phyloP scores from a whole-genome alignment of 2,113 vertebrate genomes.

The Hippocampus mohnikei region DNA sequence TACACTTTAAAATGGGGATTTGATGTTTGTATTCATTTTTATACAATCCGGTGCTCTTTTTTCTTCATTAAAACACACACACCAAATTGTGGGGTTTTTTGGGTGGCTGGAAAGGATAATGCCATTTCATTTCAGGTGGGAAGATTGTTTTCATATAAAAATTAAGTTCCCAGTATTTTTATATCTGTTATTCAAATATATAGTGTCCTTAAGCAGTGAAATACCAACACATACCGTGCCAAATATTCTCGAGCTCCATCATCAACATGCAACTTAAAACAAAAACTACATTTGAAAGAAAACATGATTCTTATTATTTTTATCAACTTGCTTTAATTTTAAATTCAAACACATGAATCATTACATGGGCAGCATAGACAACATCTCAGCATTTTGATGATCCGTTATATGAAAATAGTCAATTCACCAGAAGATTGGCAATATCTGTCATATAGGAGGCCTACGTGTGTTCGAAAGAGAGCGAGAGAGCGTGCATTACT shows the following conservation, averaged over 20 bases:
- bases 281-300: background rate
- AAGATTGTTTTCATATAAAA: too few relatives aligned
- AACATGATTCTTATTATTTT: background rate
- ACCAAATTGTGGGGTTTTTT: too few relatives aligned
- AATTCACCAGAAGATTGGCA: background rate
- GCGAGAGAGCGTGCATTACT: conserved; percentile 44
- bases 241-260: background rate
- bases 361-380: background rate
- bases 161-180: too few relatives aligned
- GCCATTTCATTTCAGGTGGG: too few relatives aligned
- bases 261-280: background rate
- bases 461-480: background rate
- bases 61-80: too few relatives aligned
- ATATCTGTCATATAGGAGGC: background rate
- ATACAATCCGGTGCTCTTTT: background rate
- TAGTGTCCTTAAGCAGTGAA: too few relatives aligned
- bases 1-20: background rate
- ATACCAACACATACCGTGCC: too few relatives aligned
- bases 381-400: background rate
- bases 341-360: conserved; percentile 3
- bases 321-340: conserved; percentile 5
- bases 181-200: too few relatives aligned
- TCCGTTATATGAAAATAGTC: background rate
- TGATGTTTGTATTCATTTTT: background rate
- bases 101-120: too few relatives aligned